Conservation (phyloP, 2,113 vertebrate genomes). For the Butorides virescens region DNA sequence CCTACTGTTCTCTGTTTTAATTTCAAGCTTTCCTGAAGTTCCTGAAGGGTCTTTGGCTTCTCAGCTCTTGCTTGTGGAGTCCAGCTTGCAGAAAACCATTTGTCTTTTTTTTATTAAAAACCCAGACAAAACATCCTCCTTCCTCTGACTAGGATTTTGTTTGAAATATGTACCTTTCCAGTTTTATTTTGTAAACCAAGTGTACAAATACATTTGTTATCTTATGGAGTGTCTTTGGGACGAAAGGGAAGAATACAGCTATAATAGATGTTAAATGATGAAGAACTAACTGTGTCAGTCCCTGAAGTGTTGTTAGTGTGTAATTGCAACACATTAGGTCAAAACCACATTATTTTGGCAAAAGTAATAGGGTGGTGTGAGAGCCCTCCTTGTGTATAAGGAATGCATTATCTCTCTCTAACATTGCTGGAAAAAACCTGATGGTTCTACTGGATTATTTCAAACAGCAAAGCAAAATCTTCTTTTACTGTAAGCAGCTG, state of each 20-base stretch:
- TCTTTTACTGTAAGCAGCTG: not conserved
- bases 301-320: not conserved
- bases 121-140: not conserved
- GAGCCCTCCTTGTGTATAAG: not conserved
- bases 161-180: not conserved
- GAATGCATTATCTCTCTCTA: not conserved
- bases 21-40: not conserved
- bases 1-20: not conserved
- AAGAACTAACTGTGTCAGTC: not conserved
- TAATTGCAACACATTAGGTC: not conserved
- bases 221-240: not conserved
- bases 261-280: not conserved
- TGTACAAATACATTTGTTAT: not conserved
- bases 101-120: not conserved
- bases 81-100: not conserved
- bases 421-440: not conserved
- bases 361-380: not conserved
- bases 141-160: not conserved
- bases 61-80: not conserved
- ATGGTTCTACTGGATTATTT: not conserved
- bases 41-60: not conserved
- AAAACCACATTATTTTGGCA: not conserved
- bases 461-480: not conserved
- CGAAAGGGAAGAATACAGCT: not conserved
- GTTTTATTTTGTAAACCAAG: not conserved